phyloP scores from a whole-genome alignment of 92 coral and sea anemone genomes.

The Phenganax stokvisi region DNA sequence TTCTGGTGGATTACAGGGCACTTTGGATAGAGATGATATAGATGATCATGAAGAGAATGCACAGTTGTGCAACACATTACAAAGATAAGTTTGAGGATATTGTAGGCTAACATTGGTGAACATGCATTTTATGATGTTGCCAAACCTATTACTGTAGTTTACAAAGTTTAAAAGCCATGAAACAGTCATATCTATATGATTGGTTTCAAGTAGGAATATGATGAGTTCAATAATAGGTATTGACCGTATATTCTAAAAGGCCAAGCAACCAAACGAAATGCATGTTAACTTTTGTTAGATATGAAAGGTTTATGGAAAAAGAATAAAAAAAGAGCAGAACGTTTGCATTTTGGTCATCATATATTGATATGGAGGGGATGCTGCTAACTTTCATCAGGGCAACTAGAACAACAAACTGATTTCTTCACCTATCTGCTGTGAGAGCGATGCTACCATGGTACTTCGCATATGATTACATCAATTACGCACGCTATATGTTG shows the following conservation, averaged over 20 bases:
- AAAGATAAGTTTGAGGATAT: constrained; percentile 5
- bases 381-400: constrained; percentile 13
- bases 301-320: constrained; percentile 12
- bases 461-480: neutral
- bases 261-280: no score
- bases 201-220: no score
- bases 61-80: neutral
- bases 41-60: neutral
- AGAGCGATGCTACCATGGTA: constrained; percentile 23
- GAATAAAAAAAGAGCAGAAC: constrained; percentile 33
- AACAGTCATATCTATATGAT: no score
- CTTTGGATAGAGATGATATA: neutral
- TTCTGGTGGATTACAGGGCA: neutral
- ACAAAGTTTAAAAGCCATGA: neutral
- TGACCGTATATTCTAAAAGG: no score
- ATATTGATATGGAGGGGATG: constrained; percentile 23
- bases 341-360: constrained; percentile 25
- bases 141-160: neutral
- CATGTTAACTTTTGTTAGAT: neutral
- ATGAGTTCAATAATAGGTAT: no score
- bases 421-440: constrained; percentile 15
- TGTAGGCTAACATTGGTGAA: neutral
- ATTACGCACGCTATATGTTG: constrained; percentile 3
- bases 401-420: constrained; percentile 8
- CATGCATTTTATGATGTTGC: neutral